Evolutionary conservation across 2,797 vertebrate species (phyloP).

Genomic region (Artibeus jamaicensis): DNA sequence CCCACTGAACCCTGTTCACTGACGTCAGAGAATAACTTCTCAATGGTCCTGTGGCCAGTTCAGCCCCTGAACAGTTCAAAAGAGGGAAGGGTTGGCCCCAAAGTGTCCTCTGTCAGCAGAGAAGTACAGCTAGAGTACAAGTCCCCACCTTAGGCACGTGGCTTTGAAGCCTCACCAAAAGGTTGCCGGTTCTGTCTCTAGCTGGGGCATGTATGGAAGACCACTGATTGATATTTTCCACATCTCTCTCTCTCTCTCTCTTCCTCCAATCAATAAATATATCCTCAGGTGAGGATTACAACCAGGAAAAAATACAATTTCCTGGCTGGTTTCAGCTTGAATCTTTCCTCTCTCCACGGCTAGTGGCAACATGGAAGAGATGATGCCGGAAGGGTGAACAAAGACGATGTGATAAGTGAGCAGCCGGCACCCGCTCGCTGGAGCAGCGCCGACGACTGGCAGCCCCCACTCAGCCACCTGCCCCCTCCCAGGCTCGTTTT

Average conservation of each 20-base stretch:
- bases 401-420: slow-evolving; percentile 37
- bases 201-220: no score
- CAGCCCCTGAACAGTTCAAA: slow-evolving; percentile 10
- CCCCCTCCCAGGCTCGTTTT: slow-evolving; percentile 56
- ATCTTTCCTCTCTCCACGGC: slow-evolving; percentile 1
- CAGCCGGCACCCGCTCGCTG: not conserved
- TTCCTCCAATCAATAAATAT: not conserved
- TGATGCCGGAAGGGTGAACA: slow-evolving; percentile 30
- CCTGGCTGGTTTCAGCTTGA: not conserved
- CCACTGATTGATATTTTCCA: no score
- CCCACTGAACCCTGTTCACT: slow-evolving; percentile 2
- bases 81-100: not conserved
- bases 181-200: no score
- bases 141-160: no score
- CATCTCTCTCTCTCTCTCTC: no score
- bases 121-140: not conserved
- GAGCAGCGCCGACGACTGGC: not conserved
- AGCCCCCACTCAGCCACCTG: not conserved
- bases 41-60: not conserved
- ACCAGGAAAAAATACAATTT: not conserved
- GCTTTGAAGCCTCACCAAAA: no score
- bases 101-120: not conserved
- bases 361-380: not conserved
- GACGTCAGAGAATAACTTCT: slow-evolving; percentile 60
- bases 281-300: not conserved